Conservation (phyloP, 2,888 invertebrate species). For the Callosobruchus maculatus region DNA sequence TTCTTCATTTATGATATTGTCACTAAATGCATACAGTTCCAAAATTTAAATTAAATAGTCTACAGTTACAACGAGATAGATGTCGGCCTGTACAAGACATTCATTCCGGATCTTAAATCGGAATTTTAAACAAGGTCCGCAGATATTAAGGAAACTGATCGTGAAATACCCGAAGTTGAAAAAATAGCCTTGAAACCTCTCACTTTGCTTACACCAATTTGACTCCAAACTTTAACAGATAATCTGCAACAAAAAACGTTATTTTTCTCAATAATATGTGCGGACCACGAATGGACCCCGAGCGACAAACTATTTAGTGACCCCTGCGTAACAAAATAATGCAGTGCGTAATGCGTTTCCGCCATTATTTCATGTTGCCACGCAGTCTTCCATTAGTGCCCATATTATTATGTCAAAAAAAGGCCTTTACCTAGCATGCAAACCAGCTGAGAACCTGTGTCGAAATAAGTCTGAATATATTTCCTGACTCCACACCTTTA, state of each 20-base stretch:
- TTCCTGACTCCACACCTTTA: too few species aligned
- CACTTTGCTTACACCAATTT: conserved; percentile 8
- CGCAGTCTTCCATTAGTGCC: too few species aligned
- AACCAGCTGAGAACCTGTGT: too few species aligned
- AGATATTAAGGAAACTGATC: conserved; percentile 5
- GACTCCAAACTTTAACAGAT: conserved; percentile 7
- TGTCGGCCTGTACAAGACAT: conserved; percentile 7
- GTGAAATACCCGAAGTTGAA: conserved; percentile 6
- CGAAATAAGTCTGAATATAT: too few species aligned
- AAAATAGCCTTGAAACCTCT: conserved; percentile 7
- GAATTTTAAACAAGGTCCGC: conserved; percentile 6
- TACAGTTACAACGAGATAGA: conserved; percentile 6
- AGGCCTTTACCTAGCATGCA: too few species aligned
- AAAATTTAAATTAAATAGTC: conserved; percentile 6
- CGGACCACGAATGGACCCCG: background rate
- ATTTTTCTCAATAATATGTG: conserved; percentile 5
- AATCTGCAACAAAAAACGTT: conserved; percentile 2
- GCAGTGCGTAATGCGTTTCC: too few species aligned
- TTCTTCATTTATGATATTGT: background rate
- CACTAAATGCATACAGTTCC: conserved; percentile 1
- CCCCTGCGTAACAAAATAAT: too few species aligned
- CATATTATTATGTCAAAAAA: too few species aligned
- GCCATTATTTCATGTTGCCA: too few species aligned
- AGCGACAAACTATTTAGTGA: conserved; percentile 2
- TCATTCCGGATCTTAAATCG: conserved; percentile 7